Evolutionary conservation across 2,888 invertebrate species (phyloP), one percentile per base, ranked within the genome.

Genomic region (Drosophila borborema): DNA sequence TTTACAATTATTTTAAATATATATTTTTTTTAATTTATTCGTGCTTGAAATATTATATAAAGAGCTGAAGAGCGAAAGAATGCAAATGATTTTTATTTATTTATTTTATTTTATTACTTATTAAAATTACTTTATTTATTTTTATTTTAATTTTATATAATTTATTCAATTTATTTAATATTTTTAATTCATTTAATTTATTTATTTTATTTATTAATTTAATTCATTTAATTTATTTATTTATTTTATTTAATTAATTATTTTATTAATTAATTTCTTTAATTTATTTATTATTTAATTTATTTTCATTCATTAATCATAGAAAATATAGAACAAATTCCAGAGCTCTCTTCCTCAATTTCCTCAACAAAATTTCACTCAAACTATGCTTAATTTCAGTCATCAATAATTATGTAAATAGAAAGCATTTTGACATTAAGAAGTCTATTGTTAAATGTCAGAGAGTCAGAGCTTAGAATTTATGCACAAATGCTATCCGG

Each of bases 401-500:
- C 7, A 34, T 14, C 7, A 49, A 18, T 34, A 5, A 5, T n/a
- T n/a, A 2, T 31, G 16, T 18, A 49, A 49, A 10, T 5, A 5
- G n/a, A 20, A 23, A 46, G 14, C 16, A 5, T 31, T 49, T 31
- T 31, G 31, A 8, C n/a, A 3, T 7, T 3, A 18, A 18, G 34
- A 18, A 34, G 14, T 18, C n/a, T 7, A 55, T 31, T 41, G 41
- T 49, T 23, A 16, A 40, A 14, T 49, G 7, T 2, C 31, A 5
- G 31, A 34, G 28, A 28, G 28, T 28, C 28, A 49, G 49, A 12
- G 5, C 20, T 23, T 8, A 12, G 3, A 65, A 36, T 18, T 20
- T 16, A 10, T 18, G 28, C 12, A 5, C n/a, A 60, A 63, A 74
- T 56, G 12, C 45, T 41, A 56, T 48, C 51, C 34, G 56, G 51